Evolutionary conservation across 2,797 vertebrate genomes (phyloP), one percentile per base, ranked within the genome.

Genomic region (Cryptoblepharus egeriae): DNA sequence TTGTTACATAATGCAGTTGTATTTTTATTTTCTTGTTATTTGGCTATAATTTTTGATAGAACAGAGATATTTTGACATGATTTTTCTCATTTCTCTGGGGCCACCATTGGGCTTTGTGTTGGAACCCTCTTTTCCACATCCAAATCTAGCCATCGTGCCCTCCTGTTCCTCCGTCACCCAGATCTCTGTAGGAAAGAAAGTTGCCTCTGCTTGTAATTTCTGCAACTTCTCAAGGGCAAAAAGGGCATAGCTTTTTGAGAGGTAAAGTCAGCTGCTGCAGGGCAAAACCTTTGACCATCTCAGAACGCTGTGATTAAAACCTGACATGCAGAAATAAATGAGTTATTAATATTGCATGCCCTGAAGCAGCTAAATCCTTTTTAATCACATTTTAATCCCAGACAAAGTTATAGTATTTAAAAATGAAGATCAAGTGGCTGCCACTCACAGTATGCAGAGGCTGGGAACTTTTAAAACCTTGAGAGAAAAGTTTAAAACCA

Each of bases 341-440:
- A 87, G 52, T 64, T 75, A 39, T 69, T 87, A 86, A 76, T 86
- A 87, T 89, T 91, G 86, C 89, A 92, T 91, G 87, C 84, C 88
- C 88, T 72, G 84, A 89, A 88, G 39, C 79, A 70, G 78, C 75
- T 78, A 83, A 86, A 92, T 86, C 88, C 79, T 85, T 85, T 79
- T 67, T 88, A 90, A 85, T 85, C 2, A 0, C 65, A 68, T 83
- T 87, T 81, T 88, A 90, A 90, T 88, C 79, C 0, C 18, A 91
- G 78, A 39, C 67, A 88, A 87, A 88, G 70, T 81, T 75, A 74
- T 26, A 20, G 42, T 30, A 84, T 85, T 92, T 80, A 89, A 91
- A 89, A 86, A 58, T 35, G 75, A 85, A 86, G 77, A 90, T 88
- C 85, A 80, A 83, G 77, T 24, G 32, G 11, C 73, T 83, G 82